Conservation (phyloP, 2,797 vertebrate species). For the Silurus lanzhouensis region DNA sequence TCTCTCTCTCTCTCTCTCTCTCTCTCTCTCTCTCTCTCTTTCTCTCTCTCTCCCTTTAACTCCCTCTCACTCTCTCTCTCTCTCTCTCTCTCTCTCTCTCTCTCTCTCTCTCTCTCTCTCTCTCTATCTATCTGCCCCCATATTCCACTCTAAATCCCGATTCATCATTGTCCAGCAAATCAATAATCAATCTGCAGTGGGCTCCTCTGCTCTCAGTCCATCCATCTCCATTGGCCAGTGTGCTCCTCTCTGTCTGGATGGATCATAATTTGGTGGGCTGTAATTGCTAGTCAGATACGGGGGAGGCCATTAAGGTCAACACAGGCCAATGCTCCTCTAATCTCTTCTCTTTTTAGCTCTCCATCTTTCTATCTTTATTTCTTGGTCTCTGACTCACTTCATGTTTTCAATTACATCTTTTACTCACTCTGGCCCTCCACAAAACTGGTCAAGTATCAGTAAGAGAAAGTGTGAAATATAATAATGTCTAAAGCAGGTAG, state of each 20-base stretch:
- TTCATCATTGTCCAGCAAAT: slow-evolving; percentile 83
- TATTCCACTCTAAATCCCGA: slow-evolving; percentile 69
- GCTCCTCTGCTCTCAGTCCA: slow-evolving; percentile 68
- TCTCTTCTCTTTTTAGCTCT: slow-evolving; percentile 49
- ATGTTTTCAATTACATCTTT: slow-evolving; percentile 57
- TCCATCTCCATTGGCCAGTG: slow-evolving; percentile 73
- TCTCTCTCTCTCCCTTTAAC: too few species aligned
- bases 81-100: slow-evolving; percentile 32
- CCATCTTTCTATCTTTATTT: slow-evolving; percentile 51
- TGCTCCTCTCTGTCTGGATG: slow-evolving; percentile 72
- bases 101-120: slow-evolving; percentile 34
- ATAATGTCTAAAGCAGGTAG: neutral
- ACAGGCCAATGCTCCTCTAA: slow-evolving; percentile 63
- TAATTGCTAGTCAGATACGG: slow-evolving; percentile 77
- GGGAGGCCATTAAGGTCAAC: slow-evolving; percentile 74
- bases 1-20: slow-evolving; percentile 26
- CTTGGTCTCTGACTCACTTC: slow-evolving; percentile 56
- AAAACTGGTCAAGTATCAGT: slow-evolving; percentile 36
- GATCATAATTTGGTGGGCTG: slow-evolving; percentile 83
- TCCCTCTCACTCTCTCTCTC: neutral
- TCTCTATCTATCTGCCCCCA: slow-evolving; percentile 36
- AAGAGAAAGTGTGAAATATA: slow-evolving; percentile 42
- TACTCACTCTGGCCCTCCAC: slow-evolving; percentile 50
- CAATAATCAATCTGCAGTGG: slow-evolving; percentile 83
- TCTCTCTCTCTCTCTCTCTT: neutral